A percentile compares a stretch with the other conserved stretches of the same genome.
Evolutionary conservation across 2,113 vertebrate genomes (phyloP).

Genomic region (Craseonycteris thonglongyai): DNA sequence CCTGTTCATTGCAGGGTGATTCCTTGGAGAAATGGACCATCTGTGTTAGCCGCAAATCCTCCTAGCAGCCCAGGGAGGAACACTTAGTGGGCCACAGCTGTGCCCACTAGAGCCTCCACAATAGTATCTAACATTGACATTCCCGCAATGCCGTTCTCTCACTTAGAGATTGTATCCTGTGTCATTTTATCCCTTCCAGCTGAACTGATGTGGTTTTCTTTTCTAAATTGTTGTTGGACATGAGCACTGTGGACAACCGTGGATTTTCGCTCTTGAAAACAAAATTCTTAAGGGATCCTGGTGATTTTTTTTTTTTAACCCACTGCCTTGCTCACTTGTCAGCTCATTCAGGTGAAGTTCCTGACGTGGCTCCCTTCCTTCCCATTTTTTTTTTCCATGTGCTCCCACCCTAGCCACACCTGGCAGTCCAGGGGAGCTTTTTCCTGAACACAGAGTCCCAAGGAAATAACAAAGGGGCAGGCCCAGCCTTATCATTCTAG

Average conservation of each 20-base stretch:
- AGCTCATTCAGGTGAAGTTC: slow-evolving; percentile 25
- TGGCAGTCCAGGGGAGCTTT: background rate
- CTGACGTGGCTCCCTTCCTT: slow-evolving; percentile 60
- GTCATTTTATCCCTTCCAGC: background rate
- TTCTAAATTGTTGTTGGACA: background rate
- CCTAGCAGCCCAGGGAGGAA: no score
- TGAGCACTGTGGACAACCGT: background rate
- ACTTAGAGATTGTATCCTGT: background rate
- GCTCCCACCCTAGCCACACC: slow-evolving; percentile 27
- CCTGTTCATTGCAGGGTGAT: background rate
- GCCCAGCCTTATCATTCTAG: background rate
- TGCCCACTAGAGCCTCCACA: background rate
- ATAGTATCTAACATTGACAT: background rate
- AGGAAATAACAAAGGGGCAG: slow-evolving; percentile 59
- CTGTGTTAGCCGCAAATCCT: background rate
- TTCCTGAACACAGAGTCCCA: slow-evolving; percentile 57
- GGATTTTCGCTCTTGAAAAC: slow-evolving; percentile 1
- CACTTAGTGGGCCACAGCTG: no score
- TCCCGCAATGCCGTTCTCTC: background rate
- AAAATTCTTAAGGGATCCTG: background rate
- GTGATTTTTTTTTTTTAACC: background rate
- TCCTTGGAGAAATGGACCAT: background rate
- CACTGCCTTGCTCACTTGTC: background rate
- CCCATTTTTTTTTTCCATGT: slow-evolving; percentile 48
- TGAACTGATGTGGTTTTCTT: background rate